Base-by-base conservation (phyloP, 2,797 vertebrate species). In the Acanthis flammea region DNA sequence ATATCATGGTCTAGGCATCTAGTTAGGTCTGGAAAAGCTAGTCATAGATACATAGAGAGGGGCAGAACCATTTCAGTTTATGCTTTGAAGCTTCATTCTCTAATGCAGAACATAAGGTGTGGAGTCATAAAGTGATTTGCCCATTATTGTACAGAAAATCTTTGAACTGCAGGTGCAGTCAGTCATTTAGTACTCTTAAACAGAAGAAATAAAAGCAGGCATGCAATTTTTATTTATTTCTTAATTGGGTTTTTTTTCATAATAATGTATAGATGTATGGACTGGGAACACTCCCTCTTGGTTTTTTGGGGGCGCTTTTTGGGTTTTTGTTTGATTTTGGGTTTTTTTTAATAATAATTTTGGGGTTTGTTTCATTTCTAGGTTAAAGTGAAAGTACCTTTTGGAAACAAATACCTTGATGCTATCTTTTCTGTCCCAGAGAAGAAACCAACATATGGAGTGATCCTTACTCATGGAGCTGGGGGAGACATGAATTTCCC, bases 401-500 rank as follows among this genome's bases (percentile, higher is more conserved):
- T 99, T 96, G 98, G 98, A 93, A 95, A 94, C 19, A 99, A 98
- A 84, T 79, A 72, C 21, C 97, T 99, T 63, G 98, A 98, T 83
- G 99, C 98, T 4, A 78, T 97, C 27, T 87, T 99, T 93, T 98
- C 98, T 60, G 87, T 98, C 47, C 99, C 99, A 58, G 94, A 75
- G 41, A 90, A 92, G 54, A 96, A 75, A 35, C 86, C 97, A 45
- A 94, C 71, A 14, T 97, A 98, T 1, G 98, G 98, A 22, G 95
- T 99, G 31, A 96, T 99, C 54, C 98, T 99, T 62, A 99, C 99
- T 22, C 99, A 99, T 45, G 99, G 99, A 67, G 99, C 99, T 7
- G 99, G 99, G 28, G 99, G 99, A 96, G 99, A 99, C 95, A 99
- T 99, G 99, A 98, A 99, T 97, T 98, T 98, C 92, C 98, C 86